Conservation (phyloP, 1,140 invertebrate genomes). For the Cotesia glomerata region DNA sequence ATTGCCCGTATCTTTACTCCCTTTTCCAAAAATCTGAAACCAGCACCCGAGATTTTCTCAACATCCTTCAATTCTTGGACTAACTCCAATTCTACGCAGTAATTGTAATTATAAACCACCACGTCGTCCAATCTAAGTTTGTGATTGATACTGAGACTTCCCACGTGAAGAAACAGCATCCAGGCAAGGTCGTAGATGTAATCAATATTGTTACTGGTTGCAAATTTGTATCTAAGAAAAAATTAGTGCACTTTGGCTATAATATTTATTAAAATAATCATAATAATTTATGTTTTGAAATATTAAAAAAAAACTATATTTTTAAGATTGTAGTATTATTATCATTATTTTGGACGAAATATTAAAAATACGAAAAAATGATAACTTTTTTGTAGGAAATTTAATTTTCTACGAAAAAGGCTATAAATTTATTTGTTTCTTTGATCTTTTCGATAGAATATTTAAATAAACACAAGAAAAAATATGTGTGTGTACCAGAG, state of each 20-base stretch:
- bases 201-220: conserved; percentile 50
- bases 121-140: conserved; percentile 47
- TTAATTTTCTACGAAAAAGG: too few relatives aligned
- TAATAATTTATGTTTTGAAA: neutral
- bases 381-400: too few relatives aligned
- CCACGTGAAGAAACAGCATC: conserved; percentile 50
- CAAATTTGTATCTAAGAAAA: conserved; percentile 48
- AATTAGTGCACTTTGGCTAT: neutral
- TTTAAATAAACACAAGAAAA: too few relatives aligned
- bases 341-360: too few relatives aligned
- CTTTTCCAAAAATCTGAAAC: conserved; percentile 35
- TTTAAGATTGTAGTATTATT: too few relatives aligned
- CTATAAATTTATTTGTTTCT: too few relatives aligned
- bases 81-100: conserved; percentile 47
- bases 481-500: too few relatives aligned
- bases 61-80: conserved; percentile 41
- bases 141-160: conserved; percentile 42
- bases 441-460: too few relatives aligned
- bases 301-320: neutral
- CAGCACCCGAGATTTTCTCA: neutral
- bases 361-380: too few relatives aligned
- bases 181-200: conserved; percentile 56
- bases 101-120: conserved; percentile 55
- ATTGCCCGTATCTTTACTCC: conserved; percentile 14
- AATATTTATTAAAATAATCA: neutral